phyloP scores from a whole-genome alignment of 2,113 vertebrate species.

The Prolemur simus region DNA sequence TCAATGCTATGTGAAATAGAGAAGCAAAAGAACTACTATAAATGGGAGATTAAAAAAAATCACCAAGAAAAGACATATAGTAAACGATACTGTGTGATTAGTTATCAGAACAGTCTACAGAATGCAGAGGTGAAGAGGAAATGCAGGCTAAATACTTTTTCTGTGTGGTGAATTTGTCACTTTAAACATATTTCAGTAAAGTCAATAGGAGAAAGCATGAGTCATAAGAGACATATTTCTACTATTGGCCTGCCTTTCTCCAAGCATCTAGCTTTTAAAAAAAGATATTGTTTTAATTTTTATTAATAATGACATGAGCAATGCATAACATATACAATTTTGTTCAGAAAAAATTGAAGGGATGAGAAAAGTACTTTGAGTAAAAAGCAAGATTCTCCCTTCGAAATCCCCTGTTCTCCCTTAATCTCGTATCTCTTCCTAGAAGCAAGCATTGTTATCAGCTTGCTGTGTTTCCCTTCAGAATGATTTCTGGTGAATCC shows the following conservation, averaged over 20 bases:
- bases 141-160: not conserved
- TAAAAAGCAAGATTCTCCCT: constrained; percentile 9
- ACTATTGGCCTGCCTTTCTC: not conserved
- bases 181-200: not conserved
- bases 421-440: not conserved
- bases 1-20: not conserved
- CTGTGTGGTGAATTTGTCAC: not conserved
- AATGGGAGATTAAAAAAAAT: not conserved
- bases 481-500: not conserved
- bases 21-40: not conserved
- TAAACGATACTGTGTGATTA: not conserved
- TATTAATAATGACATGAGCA: not conserved
- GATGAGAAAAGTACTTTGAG: not conserved
- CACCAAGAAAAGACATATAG: not conserved
- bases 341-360: not conserved
- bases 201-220: not conserved
- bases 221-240: not conserved
- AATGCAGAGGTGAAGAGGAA: not conserved
- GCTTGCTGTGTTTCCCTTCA: not conserved
- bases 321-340: not conserved
- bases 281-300: not conserved
- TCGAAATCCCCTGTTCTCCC: not conserved
- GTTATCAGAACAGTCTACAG: not conserved
- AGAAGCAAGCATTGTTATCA: not conserved
- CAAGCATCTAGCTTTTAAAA: not conserved